These are phyloP conservation scores for Pseudopleuronectes americanus DNA, from an alignment of 2,797 vertebrate genomes.

Conservation along the genomic window DNA sequence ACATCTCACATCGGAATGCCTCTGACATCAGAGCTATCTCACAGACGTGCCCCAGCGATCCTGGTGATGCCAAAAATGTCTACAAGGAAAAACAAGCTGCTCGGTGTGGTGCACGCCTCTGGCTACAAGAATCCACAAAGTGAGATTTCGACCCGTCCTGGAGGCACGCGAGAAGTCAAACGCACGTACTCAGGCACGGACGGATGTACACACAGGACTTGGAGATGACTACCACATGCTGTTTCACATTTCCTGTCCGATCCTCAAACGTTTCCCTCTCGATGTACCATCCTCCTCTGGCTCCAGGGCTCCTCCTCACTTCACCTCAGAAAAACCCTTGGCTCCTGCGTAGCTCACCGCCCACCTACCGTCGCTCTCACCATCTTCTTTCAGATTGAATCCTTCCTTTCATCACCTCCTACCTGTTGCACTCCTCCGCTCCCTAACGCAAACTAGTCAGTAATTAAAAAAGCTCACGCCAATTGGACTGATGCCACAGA, in stretches of 20 bases:
- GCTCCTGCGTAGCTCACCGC: neutral
- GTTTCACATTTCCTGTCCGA: constrained; percentile 39
- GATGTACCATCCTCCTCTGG: constrained; percentile 19
- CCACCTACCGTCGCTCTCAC: neutral
- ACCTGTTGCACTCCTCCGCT: constrained; percentile 7
- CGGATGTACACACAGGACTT: constrained; percentile 10
- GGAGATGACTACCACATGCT: constrained; percentile 54
- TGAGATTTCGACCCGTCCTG: constrained; percentile 17
- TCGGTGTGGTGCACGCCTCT: neutral
- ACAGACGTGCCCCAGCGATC: neutral
- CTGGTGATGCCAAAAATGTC: constrained; percentile 14
- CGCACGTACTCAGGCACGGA: neutral
- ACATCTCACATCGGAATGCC: neutral
- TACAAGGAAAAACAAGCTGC: constrained; percentile 11
- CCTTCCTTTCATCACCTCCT: constrained; percentile 2
- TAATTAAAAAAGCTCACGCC: constrained; percentile 71
- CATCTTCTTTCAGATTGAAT: neutral
- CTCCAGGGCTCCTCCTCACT: constrained; percentile 16
- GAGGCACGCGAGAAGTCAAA: constrained; percentile 8
- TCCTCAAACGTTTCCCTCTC: constrained; percentile 36
- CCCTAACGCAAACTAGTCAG: constrained; percentile 30
- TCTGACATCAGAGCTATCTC: constrained; percentile 6
- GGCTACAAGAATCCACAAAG: constrained; percentile 5
- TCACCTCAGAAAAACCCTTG: constrained; percentile 1
- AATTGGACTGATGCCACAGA: constrained; percentile 66